phyloP scores from a whole-genome alignment of 1,140 invertebrate species.

The Aphis craccivora region DNA sequence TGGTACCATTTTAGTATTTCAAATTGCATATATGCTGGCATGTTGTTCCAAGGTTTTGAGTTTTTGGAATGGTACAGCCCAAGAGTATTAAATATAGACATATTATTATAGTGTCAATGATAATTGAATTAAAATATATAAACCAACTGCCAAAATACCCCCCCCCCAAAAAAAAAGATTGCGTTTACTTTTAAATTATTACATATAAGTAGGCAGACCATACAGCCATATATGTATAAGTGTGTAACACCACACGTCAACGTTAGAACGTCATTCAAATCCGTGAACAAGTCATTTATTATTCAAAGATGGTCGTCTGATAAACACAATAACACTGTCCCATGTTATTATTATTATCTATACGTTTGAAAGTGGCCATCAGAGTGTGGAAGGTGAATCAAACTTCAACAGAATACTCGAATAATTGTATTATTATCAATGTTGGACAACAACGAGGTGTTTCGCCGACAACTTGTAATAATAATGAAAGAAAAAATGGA shows the following conservation, averaged over 20 bases:
- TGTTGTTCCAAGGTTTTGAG: background rate
- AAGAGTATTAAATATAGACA: background rate
- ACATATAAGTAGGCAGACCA: background rate
- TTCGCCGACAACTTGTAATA: background rate
- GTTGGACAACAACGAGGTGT: background rate
- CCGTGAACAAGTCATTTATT: background rate
- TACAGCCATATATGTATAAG: background rate
- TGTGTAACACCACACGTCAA: background rate
- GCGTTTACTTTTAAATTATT: conserved; percentile 8
- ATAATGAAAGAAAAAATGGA: background rate
- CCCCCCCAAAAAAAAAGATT: background rate
- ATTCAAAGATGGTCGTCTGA: conserved; percentile 41
- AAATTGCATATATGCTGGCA: background rate
- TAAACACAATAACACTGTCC: conserved; percentile 29
- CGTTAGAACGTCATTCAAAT: background rate
- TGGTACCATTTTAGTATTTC: background rate
- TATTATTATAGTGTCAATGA: background rate
- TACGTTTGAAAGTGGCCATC: conserved; percentile 38
- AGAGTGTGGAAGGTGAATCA: background rate
- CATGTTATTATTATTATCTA: conserved; percentile 35
- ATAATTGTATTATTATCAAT: conserved; percentile 12
- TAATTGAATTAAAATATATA: background rate
- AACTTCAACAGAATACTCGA: background rate
- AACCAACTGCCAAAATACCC: conserved; percentile 24
- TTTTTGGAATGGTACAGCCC: background rate